Base-by-base conservation (phyloP, 1,140 invertebrate genomes). In the Sinella curviseta region DNA sequence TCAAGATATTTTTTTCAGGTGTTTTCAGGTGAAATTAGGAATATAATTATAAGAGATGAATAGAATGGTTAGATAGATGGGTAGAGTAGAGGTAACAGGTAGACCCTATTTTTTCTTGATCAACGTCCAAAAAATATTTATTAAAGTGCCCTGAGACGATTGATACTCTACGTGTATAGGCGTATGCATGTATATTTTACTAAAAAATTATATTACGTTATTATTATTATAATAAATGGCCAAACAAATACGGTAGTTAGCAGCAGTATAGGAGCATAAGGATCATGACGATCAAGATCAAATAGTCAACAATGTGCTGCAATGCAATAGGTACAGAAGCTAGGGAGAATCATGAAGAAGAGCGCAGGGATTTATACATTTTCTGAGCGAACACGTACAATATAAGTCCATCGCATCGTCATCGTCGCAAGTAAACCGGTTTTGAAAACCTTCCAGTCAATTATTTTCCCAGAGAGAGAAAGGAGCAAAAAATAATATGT, bases 351-450 rank as follows among this genome's bases (percentile, higher is more conserved):
- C 39, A 48, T 20, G 39, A 48, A 48, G 39, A 48, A 48, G 8
- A 48, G 39, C 8, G 20, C 39, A 48, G 39, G 39, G 20, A n/a
- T n/a, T n/a, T n/a, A n/a, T n/a, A 20, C 39, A 48, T 48, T 48
- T 48, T 48, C 20, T 48, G 39, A 48, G 39, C 20, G 39, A 48
- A 8, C 39, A 48, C 39, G 39, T 48, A 48, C 39, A n/a, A n/a
- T n/a, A n/a, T n/a, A n/a, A n/a, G 39, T 48, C 8, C 39, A 48
- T 48, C 39, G 39, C 39, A 48, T 48, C 39, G 57, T 79, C 76
- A n/a, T n/a, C n/a, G n/a, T n/a, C n/a, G n/a, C n/a, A n/a, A n/a
- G 35, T 76, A 77, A 82, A 82, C 82, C 82, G 82, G 82, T 82
- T 82, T 80, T 80, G 65, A 65, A 28, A 79, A 77, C 82, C 79